These are phyloP conservation scores for Drosophila affinis DNA, from an alignment of 2,888 invertebrate species.

Conservation along the genomic window DNA sequence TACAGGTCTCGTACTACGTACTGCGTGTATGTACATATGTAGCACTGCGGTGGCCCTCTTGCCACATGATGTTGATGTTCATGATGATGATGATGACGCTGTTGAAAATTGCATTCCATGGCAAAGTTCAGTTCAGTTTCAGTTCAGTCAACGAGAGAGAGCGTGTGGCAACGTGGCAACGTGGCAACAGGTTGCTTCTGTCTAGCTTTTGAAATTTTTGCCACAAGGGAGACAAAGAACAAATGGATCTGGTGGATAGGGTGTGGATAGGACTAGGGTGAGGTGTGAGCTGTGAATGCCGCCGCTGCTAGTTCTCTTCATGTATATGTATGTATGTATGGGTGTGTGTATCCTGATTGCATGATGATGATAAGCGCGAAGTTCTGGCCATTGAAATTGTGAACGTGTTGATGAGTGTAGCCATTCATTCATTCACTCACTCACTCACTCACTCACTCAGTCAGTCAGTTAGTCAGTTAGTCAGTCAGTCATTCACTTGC, in stretches of 20 bases:
- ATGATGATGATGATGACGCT: slow-evolving; percentile 70
- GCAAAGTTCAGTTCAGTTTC: slow-evolving; percentile 66
- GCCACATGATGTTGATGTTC: slow-evolving; percentile 12
- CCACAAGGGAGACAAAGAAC: slow-evolving; percentile 63
- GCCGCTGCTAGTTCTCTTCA: neutral
- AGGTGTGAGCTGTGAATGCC: neutral
- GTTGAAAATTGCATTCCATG: slow-evolving; percentile 78
- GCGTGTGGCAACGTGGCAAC: neutral
- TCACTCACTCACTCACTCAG: neutral
- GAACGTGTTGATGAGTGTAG: slow-evolving; percentile 70
- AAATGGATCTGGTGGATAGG: slow-evolving; percentile 48
- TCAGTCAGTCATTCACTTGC: slow-evolving; percentile 10
- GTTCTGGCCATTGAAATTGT: slow-evolving; percentile 77
- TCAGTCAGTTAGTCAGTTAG: neutral
- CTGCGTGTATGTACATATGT: no score
- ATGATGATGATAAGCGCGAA: slow-evolving; percentile 77
- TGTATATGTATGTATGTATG: slow-evolving; percentile 2
- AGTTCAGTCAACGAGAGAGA: slow-evolving; percentile 17
- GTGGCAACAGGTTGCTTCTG: slow-evolving; percentile 51
- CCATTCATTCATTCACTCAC: slow-evolving; percentile 52
- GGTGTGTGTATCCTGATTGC: slow-evolving; percentile 66
- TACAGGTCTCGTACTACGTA: no score
- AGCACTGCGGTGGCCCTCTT: neutral
- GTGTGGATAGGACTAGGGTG: neutral
- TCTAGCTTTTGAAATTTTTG: slow-evolving; percentile 72